Evolutionary conservation across 2,113 vertebrate genomes (phyloP).

Genomic region (Blennius ocellaris): DNA sequence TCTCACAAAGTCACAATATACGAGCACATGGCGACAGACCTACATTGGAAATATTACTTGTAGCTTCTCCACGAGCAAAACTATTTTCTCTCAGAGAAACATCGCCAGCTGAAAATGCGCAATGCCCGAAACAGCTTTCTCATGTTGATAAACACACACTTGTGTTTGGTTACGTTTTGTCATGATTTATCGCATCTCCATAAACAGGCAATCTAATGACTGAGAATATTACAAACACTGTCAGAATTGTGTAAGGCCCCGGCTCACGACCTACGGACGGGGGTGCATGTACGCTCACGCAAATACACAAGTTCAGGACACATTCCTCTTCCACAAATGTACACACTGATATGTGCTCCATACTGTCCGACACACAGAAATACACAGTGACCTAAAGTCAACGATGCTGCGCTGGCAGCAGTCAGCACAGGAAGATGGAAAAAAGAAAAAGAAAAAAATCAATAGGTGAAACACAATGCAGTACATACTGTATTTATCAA

Average conservation of each 20-base stretch:
- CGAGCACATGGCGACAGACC: no score
- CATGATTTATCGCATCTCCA: constrained; percentile 74
- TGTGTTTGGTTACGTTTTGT: constrained; percentile 74
- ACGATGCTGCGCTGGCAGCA: constrained; percentile 24
- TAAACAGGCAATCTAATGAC: constrained; percentile 73
- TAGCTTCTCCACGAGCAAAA: constrained; percentile 30
- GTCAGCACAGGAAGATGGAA: constrained; percentile 20
- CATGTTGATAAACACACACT: constrained; percentile 76
- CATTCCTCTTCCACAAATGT: not conserved
- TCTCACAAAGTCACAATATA: no score
- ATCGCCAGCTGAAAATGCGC: constrained; percentile 57
- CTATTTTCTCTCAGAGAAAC: constrained; percentile 29
- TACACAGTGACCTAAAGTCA: constrained; percentile 37
- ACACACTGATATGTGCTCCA: not conserved
- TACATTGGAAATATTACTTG: no score
- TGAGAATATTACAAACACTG: constrained; percentile 77
- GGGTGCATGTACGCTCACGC: not conserved
- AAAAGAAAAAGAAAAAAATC: constrained; percentile 19
- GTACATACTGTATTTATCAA: constrained; percentile 47
- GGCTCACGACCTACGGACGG: constrained; percentile 23
- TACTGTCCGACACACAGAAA: constrained; percentile 5
- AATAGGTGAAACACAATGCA: constrained; percentile 48
- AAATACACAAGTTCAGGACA: not conserved
- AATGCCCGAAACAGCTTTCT: constrained; percentile 53
- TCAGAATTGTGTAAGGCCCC: constrained; percentile 66